Evolutionary conservation across 1,140 invertebrate species (phyloP).

Genomic region (Lucilia cuprina): DNA sequence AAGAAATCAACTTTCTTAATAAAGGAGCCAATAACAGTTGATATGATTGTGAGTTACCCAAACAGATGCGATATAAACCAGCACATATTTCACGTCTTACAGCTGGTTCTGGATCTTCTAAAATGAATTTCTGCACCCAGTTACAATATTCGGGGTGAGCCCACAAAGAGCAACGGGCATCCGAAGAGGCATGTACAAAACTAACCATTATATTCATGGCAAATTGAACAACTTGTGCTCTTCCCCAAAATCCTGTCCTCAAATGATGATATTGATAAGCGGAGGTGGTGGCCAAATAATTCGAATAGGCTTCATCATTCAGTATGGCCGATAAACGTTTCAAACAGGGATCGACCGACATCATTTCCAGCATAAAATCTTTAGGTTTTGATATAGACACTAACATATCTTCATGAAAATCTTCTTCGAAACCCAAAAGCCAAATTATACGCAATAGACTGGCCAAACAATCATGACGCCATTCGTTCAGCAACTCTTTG

Average conservation of each 20-base stretch:
- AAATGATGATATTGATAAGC: conserved; percentile 74
- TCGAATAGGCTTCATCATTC: conserved; percentile 79
- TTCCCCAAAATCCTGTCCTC: conserved; percentile 86
- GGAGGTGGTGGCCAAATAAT: conserved; percentile 65
- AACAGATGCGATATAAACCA: conserved; percentile 84
- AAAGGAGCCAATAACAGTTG: conserved; percentile 76
- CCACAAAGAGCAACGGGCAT: conserved; percentile 72
- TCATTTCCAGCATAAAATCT: conserved; percentile 79
- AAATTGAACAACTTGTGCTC: conserved; percentile 84
- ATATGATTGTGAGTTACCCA: conserved; percentile 73
- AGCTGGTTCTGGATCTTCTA: conserved; percentile 85
- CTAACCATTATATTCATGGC: conserved; percentile 82
- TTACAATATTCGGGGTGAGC: conserved; percentile 71
- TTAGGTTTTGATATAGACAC: conserved; percentile 71
- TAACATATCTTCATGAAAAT: conserved; percentile 69
- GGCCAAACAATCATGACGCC: conserved; percentile 93
- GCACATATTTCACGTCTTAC: conserved; percentile 88
- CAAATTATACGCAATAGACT: conserved; percentile 79
- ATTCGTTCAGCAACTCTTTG: conserved; percentile 78
- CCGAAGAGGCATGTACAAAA: conserved; percentile 79
- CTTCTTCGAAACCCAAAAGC: conserved; percentile 79
- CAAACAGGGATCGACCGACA: conserved; percentile 83
- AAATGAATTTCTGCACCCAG: conserved; percentile 78
- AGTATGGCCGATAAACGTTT: conserved; percentile 85
- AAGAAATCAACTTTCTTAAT: conserved; percentile 78